Base-by-base conservation (phyloP, 2,797 vertebrate genomes). In the Sebastes vulpes region DNA sequence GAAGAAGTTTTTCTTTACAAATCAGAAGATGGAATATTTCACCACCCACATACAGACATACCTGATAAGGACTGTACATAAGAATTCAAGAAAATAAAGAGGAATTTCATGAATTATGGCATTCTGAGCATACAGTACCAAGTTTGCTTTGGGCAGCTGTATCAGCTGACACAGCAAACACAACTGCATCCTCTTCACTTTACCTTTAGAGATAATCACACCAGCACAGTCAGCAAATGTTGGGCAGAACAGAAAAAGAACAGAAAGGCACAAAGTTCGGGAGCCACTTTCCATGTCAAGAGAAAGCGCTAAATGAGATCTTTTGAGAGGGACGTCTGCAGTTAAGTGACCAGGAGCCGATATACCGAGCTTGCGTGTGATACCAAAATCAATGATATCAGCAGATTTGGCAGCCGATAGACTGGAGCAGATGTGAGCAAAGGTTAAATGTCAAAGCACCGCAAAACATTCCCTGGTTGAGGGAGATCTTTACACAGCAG, bases 401-500 rank as follows among this genome's bases (percentile, higher is more conserved):
- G 87, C 77, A 70, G 72, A 77, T 86, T 77, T 87, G 85, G 84
- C 86, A 89, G 86, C 75, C 32, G 31, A 52, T 52, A 70, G 67
- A 70, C 35, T 48, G 1, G 25, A 83, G 81, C 84, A 89, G 88
- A 87, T 86, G 89, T 84, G 65, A 86, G 90, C 75, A 91, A 93
- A 94, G 92, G 91, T 92, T 83, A 91, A 83, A 81, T 81, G 90
- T 90, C 88, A 90, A 89, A 79, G 82, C 82, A 53, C 20, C 1
- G 77, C 79, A 67, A 82, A 86, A 84, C 82, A 77, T 77, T 77
- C n/a, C 14, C 71, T 63, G 11, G 23, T 70, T 85, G 86, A 85
- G 72, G 77, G 79, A 83, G 86, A 89, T 60, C 68, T 74, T 28
- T 31, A 25, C 81, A 3, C 85, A 66, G 89, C 64, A 8, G 71